Evolutionary conservation across 2,888 invertebrate genomes (phyloP).

Genomic region (Diaprepes abbreviatus): DNA sequence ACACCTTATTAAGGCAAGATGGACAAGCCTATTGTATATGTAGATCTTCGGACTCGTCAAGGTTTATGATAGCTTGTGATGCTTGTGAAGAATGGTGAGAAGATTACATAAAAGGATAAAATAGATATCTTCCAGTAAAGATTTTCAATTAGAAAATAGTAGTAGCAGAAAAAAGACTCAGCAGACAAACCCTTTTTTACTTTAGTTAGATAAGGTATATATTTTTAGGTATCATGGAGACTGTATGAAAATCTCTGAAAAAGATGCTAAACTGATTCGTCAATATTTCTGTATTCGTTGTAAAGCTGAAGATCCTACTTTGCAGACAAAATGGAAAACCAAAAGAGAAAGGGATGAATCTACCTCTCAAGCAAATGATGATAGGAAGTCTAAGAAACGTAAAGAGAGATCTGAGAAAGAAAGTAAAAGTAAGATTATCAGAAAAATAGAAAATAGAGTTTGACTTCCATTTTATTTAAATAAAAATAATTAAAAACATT

Average conservation of each 20-base stretch:
- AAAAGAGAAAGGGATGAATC: constrained; percentile 60
- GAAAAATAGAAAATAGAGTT: too few species aligned
- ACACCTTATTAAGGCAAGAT: constrained; percentile 87
- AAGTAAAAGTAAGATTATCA: background rate
- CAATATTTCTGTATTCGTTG: constrained; percentile 93
- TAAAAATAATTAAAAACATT: too few species aligned
- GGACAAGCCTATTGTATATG: constrained; percentile 96
- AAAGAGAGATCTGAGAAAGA: constrained; percentile 55
- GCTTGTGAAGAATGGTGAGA: constrained; percentile 93
- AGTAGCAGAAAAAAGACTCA: too few species aligned
- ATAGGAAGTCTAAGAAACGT: constrained; percentile 60
- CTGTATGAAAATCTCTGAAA: constrained; percentile 94
- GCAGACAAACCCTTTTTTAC: too few species aligned
- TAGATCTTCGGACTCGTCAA: constrained; percentile 90
- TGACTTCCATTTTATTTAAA: too few species aligned
- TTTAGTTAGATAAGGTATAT: too few species aligned
- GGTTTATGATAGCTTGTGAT: constrained; percentile 99
- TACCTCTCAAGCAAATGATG: constrained; percentile 55
- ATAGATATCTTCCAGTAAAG: too few species aligned
- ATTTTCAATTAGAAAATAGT: too few species aligned
- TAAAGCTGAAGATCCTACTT: constrained; percentile 84
- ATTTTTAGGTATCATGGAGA: constrained; percentile 86
- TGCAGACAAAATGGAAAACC: constrained; percentile 72
- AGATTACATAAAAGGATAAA: too few species aligned
- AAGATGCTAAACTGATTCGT: constrained; percentile 93